phyloP scores from a whole-genome alignment of 2,113 vertebrate species.

The Coracopsis vasa region DNA sequence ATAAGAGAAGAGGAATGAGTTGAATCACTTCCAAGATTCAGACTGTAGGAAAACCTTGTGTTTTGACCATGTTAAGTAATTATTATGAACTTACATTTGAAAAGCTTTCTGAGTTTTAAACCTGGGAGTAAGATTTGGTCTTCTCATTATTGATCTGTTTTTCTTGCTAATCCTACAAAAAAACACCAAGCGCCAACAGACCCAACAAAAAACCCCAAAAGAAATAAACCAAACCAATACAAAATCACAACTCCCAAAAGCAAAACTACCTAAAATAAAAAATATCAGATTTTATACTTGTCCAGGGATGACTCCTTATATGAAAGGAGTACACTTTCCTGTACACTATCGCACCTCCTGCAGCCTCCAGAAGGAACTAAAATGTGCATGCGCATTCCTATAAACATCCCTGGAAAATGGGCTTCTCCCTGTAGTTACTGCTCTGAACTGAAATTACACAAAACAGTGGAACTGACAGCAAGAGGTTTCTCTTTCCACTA shows the following conservation, averaged over 20 bases:
- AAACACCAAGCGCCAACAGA: accelerated
- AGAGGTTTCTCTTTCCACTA: not conserved
- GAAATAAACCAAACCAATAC: not conserved
- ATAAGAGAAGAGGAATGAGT: not conserved
- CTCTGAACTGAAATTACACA: not conserved
- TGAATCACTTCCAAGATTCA: not conserved
- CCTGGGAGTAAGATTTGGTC: not conserved
- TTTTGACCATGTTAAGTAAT: not conserved
- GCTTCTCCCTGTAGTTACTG: not conserved
- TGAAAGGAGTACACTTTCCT: not conserved
- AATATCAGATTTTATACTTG: not conserved
- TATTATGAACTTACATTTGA: not conserved
- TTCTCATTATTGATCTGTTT: not conserved
- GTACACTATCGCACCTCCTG: not conserved
- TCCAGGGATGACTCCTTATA: not conserved
- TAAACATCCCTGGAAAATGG: not conserved
- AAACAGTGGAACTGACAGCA: not conserved
- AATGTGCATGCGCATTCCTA: not conserved
- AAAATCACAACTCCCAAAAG: not conserved
- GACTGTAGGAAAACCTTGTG: not conserved
- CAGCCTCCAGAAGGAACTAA: not conserved
- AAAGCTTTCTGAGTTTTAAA: not conserved
- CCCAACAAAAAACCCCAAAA: not conserved
- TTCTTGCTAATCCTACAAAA: not conserved
- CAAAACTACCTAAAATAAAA: not conserved